Conservation (phyloP, 2,113 vertebrate genomes). For the Pteruthius melanotis region DNA sequence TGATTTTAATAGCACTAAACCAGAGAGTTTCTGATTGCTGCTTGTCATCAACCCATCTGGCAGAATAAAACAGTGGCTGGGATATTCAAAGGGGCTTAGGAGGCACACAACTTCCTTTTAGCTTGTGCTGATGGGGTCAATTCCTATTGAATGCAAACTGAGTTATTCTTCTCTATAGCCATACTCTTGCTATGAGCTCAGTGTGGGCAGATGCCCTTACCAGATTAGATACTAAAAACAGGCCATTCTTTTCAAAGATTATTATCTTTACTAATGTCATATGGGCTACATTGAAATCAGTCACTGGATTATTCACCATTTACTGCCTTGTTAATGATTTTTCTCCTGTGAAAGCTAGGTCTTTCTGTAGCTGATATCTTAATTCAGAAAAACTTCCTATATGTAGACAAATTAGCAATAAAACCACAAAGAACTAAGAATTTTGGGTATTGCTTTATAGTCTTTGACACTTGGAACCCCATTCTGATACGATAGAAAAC, state of each 20-base stretch:
- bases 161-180: not conserved
- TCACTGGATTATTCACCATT: not conserved
- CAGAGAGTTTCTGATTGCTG: slow-evolving; percentile 38
- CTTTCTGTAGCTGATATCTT: not conserved
- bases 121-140: not conserved
- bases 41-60: slow-evolving; percentile 40
- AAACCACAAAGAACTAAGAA: not conserved
- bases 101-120: not conserved
- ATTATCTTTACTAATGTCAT: not conserved
- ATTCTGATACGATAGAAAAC: not conserved
- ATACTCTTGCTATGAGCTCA: not conserved
- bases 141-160: not conserved
- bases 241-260: not conserved
- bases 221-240: not conserved
- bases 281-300: not conserved
- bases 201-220: not conserved
- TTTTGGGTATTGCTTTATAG: not conserved
- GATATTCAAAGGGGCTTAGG: not conserved
- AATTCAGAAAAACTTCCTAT: not conserved
- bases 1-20: slow-evolving; percentile 37
- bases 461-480: not conserved
- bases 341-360: not conserved
- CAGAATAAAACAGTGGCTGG: not conserved
- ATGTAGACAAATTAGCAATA: not conserved
- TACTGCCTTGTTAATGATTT: not conserved